Base-by-base conservation (phyloP, 2,113 vertebrate species). In the Papio anubis region DNA sequence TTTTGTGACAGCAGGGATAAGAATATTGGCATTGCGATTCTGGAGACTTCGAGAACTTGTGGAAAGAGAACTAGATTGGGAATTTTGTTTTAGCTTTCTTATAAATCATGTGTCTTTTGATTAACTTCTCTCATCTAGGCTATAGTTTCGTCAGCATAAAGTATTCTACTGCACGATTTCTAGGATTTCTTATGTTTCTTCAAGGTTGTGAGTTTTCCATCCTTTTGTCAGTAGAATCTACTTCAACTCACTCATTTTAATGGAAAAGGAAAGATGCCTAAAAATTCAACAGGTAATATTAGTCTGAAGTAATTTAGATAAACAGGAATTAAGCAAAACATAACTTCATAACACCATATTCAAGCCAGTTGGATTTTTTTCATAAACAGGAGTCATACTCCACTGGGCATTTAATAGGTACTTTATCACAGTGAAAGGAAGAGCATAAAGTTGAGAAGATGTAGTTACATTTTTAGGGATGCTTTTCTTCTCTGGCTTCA, bases 311-410 rank as follows among this genome's bases (percentile, higher is more conserved):
- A 45, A 35, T 76, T 89, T 70, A 55, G 38, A 64, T 70, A 95
- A 83, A 94, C 11, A 96, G 35, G 43, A 81, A 25, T 80, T 96
- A 79, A 90, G 40, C 10, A 95, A 95, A 83, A 59, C 48, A n/a
- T 84, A 81, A 93, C 91, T 97, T 82, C 17, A 48, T 21, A 92
- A 85, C 5, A 90, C n/a, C 21, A 18, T 11, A 18, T 89, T 95
- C 35, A 87, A 64, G 16, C 59, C 12, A 79, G 2, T 48, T 94
- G 61, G 6, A 57, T 81, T 59, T 87, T 90, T 88, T 66, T 68
- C 13, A 40, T 81, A 79, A 90, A 52, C 17, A 94, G 25, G 78
- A 90, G 20, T 66, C 7, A 70, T 27, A 8, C n/a, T 57, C 38
- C 18, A 18, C 25, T 93, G 73, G 35, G 3, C 2, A 61, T 2